phyloP scores from a whole-genome alignment of 2,888 invertebrate species.

The Metacarcinus magister region DNA sequence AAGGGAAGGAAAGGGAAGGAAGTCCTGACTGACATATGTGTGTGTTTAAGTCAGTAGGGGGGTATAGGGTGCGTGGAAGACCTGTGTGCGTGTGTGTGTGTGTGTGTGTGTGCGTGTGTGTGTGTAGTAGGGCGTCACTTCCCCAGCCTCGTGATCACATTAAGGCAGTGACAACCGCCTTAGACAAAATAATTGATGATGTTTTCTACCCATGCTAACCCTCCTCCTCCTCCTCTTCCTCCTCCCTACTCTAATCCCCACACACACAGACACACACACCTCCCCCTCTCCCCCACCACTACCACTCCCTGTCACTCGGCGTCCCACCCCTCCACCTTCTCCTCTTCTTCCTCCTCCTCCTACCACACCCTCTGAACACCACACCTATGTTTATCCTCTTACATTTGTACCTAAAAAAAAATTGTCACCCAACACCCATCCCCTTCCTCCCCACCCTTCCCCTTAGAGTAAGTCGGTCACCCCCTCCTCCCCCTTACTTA shows the following conservation, averaged over 20 bases:
- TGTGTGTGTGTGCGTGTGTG: constrained; percentile 35
- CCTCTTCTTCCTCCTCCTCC: background rate
- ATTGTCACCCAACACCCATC: background rate
- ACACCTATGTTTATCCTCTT: constrained; percentile 19
- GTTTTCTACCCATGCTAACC: constrained; percentile 35
- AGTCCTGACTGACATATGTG: background rate
- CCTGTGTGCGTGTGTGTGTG: background rate
- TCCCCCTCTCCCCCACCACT: background rate
- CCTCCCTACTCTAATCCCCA: background rate
- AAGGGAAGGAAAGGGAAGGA: constrained; percentile 4
- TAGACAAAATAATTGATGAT: background rate
- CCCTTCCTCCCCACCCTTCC: background rate
- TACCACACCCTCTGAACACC: background rate
- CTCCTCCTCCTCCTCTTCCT: background rate
- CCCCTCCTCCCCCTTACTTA: background rate
- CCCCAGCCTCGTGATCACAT: constrained; percentile 26
- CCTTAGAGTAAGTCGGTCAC: background rate
- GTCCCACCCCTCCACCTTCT: background rate
- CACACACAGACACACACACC: background rate
- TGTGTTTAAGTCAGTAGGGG: background rate
- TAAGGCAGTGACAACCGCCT: constrained; percentile 8
- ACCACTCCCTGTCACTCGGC: background rate
- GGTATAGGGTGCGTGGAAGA: background rate
- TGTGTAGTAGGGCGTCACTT: background rate
- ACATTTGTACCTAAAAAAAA: background rate